Evolutionary conservation across 2,797 vertebrate species (phyloP).

Genomic region (Echiichthys vipera): DNA sequence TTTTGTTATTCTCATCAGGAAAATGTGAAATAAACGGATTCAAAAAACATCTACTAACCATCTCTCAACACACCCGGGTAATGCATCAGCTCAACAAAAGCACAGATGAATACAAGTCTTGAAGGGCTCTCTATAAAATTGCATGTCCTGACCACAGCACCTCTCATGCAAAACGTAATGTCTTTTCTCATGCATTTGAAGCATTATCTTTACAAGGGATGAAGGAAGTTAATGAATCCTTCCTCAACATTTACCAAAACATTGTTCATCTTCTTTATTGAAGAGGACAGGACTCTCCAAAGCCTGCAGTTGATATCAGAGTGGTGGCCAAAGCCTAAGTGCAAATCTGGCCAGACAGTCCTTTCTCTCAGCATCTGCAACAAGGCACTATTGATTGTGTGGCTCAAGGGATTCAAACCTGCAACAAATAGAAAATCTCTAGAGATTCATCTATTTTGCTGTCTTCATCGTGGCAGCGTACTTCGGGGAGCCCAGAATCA

Average conservation of each 20-base stretch:
- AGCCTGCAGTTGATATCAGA: slow-evolving; percentile 41
- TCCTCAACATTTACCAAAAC: slow-evolving; percentile 51
- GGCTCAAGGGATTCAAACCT: slow-evolving; percentile 67
- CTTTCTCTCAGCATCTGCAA: slow-evolving; percentile 58
- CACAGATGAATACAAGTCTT: slow-evolving; percentile 67
- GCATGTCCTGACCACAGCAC: slow-evolving; percentile 29
- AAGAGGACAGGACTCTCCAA: slow-evolving; percentile 40
- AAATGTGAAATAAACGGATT: slow-evolving; percentile 58
- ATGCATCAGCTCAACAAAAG: slow-evolving; percentile 60
- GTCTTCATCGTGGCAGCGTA: slow-evolving; percentile 74
- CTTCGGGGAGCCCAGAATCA: slow-evolving; percentile 70
- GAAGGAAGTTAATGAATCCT: slow-evolving; percentile 40
- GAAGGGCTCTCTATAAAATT: slow-evolving; percentile 57
- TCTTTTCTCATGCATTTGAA: slow-evolving; percentile 34
- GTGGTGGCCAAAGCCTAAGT: slow-evolving; percentile 36
- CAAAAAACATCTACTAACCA: slow-evolving; percentile 42
- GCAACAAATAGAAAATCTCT: slow-evolving; percentile 67
- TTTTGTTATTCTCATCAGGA: slow-evolving; percentile 55
- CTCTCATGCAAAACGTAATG: slow-evolving; percentile 23
- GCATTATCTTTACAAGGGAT: slow-evolving; percentile 52
- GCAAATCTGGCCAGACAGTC: slow-evolving; percentile 51
- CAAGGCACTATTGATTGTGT: slow-evolving; percentile 70
- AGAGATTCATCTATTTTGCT: slow-evolving; percentile 70
- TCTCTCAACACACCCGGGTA: slow-evolving; percentile 53
- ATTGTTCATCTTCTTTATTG: slow-evolving; percentile 39